Percentiles rank a stretch among this genome's conserved stretches.
Conservation (phyloP, 2,797 vertebrate species). For the Peromyscus eremicus region DNA sequence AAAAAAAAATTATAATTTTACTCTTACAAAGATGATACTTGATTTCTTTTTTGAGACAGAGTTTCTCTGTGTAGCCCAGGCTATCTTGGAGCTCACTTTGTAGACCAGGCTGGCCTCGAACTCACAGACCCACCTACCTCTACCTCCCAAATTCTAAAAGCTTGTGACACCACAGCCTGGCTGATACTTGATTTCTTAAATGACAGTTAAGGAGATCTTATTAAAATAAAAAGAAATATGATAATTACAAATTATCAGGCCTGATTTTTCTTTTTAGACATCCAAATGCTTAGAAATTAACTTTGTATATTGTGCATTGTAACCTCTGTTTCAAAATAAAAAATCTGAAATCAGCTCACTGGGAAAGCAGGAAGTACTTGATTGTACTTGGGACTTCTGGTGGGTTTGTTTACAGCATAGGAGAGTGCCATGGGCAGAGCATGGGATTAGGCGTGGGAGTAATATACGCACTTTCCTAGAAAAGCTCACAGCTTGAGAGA, state of each 20-base stretch:
- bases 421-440: background rate
- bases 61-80: background rate
- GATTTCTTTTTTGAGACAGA: background rate
- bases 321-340: background rate
- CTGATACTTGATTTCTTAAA: background rate
- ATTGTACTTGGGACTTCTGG: background rate
- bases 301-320: background rate
- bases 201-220: background rate
- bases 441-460: background rate
- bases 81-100: background rate
- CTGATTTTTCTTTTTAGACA: background rate
- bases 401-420: background rate
- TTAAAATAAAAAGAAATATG: background rate
- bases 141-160: background rate
- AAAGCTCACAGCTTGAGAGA: background rate
- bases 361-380: background rate
- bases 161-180: background rate
- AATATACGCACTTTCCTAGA: background rate
- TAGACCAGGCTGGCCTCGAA: background rate
- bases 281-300: constrained; percentile 9
- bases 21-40: no score
- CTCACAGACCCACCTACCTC: background rate
- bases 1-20: no score
- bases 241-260: background rate
- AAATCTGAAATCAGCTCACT: background rate